A percentile compares a stretch with the other conserved stretches of the same genome.
These are phyloP conservation scores for Myiotriccus ornatus DNA, from an alignment of 2,797 vertebrate species.

Conservation along the genomic window DNA sequence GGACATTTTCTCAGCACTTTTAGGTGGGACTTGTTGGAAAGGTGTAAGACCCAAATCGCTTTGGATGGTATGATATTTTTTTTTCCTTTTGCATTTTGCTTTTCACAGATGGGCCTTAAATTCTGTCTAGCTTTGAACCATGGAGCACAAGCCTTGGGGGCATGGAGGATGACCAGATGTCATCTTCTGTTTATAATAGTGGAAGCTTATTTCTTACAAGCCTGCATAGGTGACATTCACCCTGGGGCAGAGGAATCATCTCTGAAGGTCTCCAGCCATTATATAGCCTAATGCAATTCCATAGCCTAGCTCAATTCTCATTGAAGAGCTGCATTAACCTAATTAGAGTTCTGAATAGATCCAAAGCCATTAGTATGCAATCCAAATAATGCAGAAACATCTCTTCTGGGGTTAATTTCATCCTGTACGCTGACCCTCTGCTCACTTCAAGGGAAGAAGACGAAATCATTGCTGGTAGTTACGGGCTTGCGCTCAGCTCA, in stretches of 20 bases:
- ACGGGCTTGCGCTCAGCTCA: constrained; percentile 11
- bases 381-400: constrained; percentile 28
- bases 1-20: constrained; percentile 64
- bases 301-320: neutral
- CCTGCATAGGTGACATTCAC: constrained; percentile 52
- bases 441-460: constrained; percentile 25
- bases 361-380: constrained; percentile 56
- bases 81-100: constrained; percentile 42
- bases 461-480: constrained; percentile 37
- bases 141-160: constrained; percentile 62
- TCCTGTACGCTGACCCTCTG: constrained; percentile 49
- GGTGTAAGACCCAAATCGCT: constrained; percentile 44
- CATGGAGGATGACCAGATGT: constrained; percentile 28
- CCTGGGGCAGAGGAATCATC: constrained; percentile 11
- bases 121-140: constrained; percentile 67
- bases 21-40: constrained; percentile 43
- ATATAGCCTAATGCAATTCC: neutral
- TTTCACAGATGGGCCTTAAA: constrained; percentile 67
- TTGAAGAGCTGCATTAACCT: constrained; percentile 43
- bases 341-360: constrained; percentile 56
- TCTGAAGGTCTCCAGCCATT: constrained; percentile 40
- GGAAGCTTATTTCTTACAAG: constrained; percentile 46
- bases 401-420: constrained; percentile 45
- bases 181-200: constrained; percentile 28
- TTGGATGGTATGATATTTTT: constrained; percentile 49